Base-by-base conservation (phyloP, 2,797 vertebrate species). In the Alectoris magna region DNA sequence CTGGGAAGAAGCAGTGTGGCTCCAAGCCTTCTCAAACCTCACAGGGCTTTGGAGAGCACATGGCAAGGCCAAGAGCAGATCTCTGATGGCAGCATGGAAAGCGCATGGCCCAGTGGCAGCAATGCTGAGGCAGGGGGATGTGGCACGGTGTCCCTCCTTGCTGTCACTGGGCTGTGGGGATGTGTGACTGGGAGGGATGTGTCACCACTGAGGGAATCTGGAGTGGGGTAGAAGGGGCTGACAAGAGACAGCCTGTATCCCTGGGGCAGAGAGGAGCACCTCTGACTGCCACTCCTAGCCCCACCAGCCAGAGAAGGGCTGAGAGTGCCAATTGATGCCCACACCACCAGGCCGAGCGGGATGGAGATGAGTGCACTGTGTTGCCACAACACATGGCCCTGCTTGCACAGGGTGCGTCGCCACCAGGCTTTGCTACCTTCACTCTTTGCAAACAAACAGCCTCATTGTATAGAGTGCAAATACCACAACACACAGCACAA, bases 401-500 rank as follows among this genome's bases (percentile, higher is more conserved):
- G 27, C 39, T 64, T 39, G 46, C 69, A 66, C 68, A 58, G 41
- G 64, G 43, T n/a, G 55, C 36, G 16, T 41, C 14, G 4, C 38
- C 27, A 21, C 34, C 21, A n/a, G 68, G 56, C 68, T 48, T 44
- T 62, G 39, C 69, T 79, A 59, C 39, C 43, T 5, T 2, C 14
- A 24, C 9, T 22, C 70, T 11, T 10, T 13, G 10, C 78, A 79
- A 84, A 44, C 90, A 82, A 86, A 46, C 63, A 8, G 18, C 10
- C 1, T 3, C 8, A 48, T 14, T 97, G 96, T 97, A 43, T 97
- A 92, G 64, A 95, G 88, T 97, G 88, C 87, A 96, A 97, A 97
- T 93, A 97, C 10, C 1, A 71, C 2, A 3, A 64, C 14, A 2
- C 6, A 8, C 51, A 75, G n/a, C 77, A 44, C 91, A 95, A 96